phyloP scores from a whole-genome alignment of 1,140 invertebrate genomes.

The Frieseomelitta varia region DNA sequence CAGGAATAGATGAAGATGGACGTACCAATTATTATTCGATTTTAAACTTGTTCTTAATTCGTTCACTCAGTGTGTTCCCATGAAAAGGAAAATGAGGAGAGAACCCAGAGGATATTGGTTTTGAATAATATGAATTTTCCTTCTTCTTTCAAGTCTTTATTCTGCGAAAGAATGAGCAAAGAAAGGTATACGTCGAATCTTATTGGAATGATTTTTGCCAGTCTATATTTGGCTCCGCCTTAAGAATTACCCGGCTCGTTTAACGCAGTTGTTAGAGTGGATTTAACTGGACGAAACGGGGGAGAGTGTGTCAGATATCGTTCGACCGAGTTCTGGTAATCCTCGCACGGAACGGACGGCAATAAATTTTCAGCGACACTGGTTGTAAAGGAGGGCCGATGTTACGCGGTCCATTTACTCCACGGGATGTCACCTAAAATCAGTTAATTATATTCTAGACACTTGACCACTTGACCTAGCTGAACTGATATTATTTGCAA shows the following conservation, averaged over 20 bases:
- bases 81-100: background rate
- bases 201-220: slow-evolving; percentile 6
- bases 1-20: background rate
- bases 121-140: background rate
- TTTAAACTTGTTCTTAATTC: background rate
- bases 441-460: slow-evolving; percentile 38
- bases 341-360: slow-evolving; percentile 43
- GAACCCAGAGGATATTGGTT: background rate
- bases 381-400: background rate
- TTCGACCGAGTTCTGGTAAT: slow-evolving; percentile 63
- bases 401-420: slow-evolving; percentile 35
- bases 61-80: background rate
- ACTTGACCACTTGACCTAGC: background rate
- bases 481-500: background rate
- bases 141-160: background rate
- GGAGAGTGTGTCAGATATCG: slow-evolving; percentile 60
- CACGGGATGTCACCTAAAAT: slow-evolving; percentile 32
- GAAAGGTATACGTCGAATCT: slow-evolving; percentile 4
- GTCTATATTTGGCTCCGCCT: slow-evolving; percentile 36
- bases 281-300: slow-evolving; percentile 57
- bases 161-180: background rate
- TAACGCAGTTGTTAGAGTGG: slow-evolving; percentile 54
- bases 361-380: slow-evolving; percentile 51
- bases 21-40: background rate
- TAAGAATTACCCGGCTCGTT: slow-evolving; percentile 43